Percentiles rank a stretch among this genome's conserved stretches.
Conservation (phyloP, 1,140 invertebrate species). For the Monochamus saltuarius region DNA sequence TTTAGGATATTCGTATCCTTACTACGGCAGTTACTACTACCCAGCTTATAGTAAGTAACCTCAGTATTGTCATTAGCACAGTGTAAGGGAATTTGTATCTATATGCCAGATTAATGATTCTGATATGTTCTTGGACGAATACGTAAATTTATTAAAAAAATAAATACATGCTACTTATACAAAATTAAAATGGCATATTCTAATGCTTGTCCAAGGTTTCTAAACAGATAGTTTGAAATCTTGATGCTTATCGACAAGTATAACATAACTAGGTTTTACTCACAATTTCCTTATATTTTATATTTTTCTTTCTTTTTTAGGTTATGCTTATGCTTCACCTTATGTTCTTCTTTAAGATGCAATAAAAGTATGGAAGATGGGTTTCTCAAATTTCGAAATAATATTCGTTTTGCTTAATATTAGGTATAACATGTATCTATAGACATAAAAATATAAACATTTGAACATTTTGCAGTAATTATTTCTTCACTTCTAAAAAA, state of each 20-base stretch:
- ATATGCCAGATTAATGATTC: too few relatives aligned
- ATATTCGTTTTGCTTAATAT: neutral
- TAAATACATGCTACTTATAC: too few relatives aligned
- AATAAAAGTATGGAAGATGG: neutral
- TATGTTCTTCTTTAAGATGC: slow-evolving; percentile 1
- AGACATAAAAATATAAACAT: neutral
- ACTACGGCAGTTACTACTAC: slow-evolving; percentile 1
- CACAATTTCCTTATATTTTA: neutral
- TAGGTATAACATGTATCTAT: neutral
- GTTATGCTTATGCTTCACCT: slow-evolving; percentile 14
- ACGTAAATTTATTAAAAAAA: too few relatives aligned
- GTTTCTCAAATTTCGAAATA: neutral
- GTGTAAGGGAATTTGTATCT: too few relatives aligned
- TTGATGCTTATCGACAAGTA: too few relatives aligned
- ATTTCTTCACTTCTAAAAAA: neutral
- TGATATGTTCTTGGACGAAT: too few relatives aligned
- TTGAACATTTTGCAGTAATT: neutral
- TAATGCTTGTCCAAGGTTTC: too few relatives aligned
- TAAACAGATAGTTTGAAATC: too few relatives aligned
- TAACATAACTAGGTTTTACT: too few relatives aligned
- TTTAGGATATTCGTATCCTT: slow-evolving; percentile 9
- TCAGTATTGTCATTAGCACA: neutral
- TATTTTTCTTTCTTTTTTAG: slow-evolving; percentile 13
- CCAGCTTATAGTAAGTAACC: slow-evolving; percentile 8
- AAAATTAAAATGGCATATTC: too few relatives aligned